Conservation (phyloP, 2,113 vertebrate genomes). For the Hippocampus comes region DNA sequence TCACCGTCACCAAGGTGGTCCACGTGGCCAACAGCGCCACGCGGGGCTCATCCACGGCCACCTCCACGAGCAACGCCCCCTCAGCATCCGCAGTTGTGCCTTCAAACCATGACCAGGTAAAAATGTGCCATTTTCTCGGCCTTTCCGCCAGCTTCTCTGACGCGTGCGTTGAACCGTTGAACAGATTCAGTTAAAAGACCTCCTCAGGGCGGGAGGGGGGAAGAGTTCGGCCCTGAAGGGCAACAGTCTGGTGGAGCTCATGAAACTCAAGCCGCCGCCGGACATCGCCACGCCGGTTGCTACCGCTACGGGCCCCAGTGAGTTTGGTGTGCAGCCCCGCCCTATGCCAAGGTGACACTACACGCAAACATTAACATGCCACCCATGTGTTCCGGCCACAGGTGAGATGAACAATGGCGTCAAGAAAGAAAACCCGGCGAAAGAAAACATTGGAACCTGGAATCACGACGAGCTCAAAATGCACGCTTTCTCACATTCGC, state of each 20-base stretch:
- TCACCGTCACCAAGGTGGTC: slow-evolving; percentile 93
- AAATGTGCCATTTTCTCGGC: neutral
- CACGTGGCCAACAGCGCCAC: slow-evolving; percentile 76
- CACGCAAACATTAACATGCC: no score
- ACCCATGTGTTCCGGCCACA: slow-evolving; percentile 57
- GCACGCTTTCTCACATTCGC: slow-evolving; percentile 82
- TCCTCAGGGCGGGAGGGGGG: slow-evolving; percentile 82
- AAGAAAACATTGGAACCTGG: slow-evolving; percentile 91
- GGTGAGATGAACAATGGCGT: slow-evolving; percentile 92
- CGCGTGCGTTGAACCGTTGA: neutral
- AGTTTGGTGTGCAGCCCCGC: neutral
- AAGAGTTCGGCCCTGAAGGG: slow-evolving; percentile 73
- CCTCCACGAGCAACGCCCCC: slow-evolving; percentile 65
- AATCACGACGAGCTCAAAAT: slow-evolving; percentile 88
- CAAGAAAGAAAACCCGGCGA: slow-evolving; percentile 89
- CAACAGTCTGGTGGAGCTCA: slow-evolving; percentile 94
- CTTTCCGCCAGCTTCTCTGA: no score
- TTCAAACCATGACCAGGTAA: slow-evolving; percentile 85
- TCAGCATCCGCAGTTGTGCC: slow-evolving; percentile 76
- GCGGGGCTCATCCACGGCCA: slow-evolving; percentile 71
- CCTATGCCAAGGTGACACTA: neutral
- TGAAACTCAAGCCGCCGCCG: slow-evolving; percentile 95
- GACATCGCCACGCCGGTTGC: slow-evolving; percentile 94
- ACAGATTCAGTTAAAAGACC: slow-evolving; percentile 84
- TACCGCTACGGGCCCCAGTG: slow-evolving; percentile 85